Conservation (phyloP, 1,140 invertebrate species). For the Lanistes nyassanus region DNA sequence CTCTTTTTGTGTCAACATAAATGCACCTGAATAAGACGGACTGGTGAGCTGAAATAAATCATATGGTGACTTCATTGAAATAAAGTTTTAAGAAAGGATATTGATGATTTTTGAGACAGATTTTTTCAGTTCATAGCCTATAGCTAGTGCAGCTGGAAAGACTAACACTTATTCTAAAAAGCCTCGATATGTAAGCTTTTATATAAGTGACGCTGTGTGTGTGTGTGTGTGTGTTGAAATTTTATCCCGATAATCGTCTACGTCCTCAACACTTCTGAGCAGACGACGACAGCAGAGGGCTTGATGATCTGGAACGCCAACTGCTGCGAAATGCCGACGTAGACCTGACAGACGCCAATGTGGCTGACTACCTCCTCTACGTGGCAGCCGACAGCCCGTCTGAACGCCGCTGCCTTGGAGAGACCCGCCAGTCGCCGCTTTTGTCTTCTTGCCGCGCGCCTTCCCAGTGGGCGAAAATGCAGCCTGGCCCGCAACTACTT, state of each 20-base stretch:
- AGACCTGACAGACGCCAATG: constrained; percentile 23
- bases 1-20: no score
- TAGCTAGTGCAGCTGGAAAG: neutral
- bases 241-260: neutral
- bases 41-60: neutral
- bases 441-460: no score
- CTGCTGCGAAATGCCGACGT: constrained; percentile 10
- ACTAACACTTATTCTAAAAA: neutral
- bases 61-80: neutral
- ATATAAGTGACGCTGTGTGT: constrained; percentile 1
- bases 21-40: no score
- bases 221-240: constrained; percentile 2
- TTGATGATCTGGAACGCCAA: constrained; percentile 18
- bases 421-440: no score
- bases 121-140: neutral
- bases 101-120: neutral
- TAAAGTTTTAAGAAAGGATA: neutral
- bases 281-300: constrained; percentile 16
- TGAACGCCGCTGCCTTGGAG: no score
- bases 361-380: constrained; percentile 24
- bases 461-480: no score
- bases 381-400: neutral
- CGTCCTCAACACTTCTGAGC: neutral
- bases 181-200: constrained; percentile 1
- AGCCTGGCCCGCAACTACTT: no score